Conservation (phyloP, 2,888 invertebrate genomes). For the Macrosoma leucophasiata region DNA sequence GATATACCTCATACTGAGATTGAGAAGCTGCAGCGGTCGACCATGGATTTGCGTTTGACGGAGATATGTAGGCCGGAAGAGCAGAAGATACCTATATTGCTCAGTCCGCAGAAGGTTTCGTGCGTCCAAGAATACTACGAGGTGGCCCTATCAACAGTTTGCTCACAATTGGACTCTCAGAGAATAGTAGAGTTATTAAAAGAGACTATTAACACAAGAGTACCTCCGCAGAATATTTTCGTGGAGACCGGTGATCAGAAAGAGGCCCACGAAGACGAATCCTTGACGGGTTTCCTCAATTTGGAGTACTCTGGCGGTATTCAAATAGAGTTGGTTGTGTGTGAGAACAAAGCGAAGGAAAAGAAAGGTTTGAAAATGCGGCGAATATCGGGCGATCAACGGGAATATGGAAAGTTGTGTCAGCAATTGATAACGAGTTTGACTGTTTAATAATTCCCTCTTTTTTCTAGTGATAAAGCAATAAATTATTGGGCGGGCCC, state of each 20-base stretch:
- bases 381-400: constrained; percentile 90
- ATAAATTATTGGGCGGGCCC: background rate
- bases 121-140: constrained; percentile 77
- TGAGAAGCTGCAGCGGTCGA: constrained; percentile 60
- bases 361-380: constrained; percentile 90
- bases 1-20: constrained; percentile 44
- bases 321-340: constrained; percentile 89
- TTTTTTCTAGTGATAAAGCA: too few relatives aligned
- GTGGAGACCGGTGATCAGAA: constrained; percentile 59
- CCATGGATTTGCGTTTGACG: constrained; percentile 59
- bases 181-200: constrained; percentile 88
- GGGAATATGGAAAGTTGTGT: constrained; percentile 90
- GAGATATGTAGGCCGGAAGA: constrained; percentile 56
- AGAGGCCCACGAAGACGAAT: constrained; percentile 40
- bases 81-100: constrained; percentile 49
- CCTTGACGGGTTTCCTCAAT: constrained; percentile 74
- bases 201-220: constrained; percentile 85
- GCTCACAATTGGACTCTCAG: constrained; percentile 85
- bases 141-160: constrained; percentile 86
- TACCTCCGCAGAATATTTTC: constrained; percentile 79
- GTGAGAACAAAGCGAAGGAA: constrained; percentile 82
- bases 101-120: constrained; percentile 59
- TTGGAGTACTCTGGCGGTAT: constrained; percentile 88
- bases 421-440: constrained; percentile 91
- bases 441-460: constrained; percentile 78